Conservation (phyloP, 2,888 invertebrate species). For the Halocaridina rubra region DNA sequence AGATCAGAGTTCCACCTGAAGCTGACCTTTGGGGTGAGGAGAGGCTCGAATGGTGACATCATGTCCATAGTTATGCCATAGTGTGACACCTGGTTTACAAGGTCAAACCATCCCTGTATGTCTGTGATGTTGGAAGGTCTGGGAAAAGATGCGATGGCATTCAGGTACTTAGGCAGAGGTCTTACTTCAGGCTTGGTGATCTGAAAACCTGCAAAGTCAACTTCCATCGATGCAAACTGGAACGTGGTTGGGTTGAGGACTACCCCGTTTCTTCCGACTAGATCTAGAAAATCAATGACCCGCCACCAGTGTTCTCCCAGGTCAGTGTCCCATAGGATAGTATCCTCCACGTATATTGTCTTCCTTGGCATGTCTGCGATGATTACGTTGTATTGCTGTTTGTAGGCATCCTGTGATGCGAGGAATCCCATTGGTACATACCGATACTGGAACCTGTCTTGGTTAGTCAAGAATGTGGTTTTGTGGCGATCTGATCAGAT, state of each 20-base stretch:
- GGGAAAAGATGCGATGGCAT: not conserved
- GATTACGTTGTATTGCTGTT: not conserved
- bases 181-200: too few relatives aligned
- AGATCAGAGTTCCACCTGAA: not conserved
- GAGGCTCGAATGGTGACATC: conserved; percentile 35
- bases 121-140: conserved; percentile 3
- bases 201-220: too few relatives aligned
- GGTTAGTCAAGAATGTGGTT: not conserved
- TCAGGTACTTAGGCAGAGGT: not conserved
- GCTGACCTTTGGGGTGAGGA: conserved; percentile 23
- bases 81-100: conserved; percentile 29
- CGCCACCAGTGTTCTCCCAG: not conserved
- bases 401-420: not conserved
- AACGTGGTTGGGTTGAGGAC: conserved; percentile 23
- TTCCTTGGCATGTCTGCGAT: not conserved
- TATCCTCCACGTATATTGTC: too few relatives aligned
- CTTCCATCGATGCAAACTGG: not conserved
- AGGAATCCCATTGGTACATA: not conserved
- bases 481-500: too few relatives aligned
- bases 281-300: not conserved
- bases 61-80: conserved; percentile 13
- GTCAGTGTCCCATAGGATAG: too few relatives aligned
- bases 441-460: not conserved
- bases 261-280: not conserved
- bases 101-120: conserved; percentile 12